A percentile compares a stretch with the other conserved stretches of the same genome.
Conservation (phyloP, 2,113 vertebrate species). For the Syngnathus scovelli region DNA sequence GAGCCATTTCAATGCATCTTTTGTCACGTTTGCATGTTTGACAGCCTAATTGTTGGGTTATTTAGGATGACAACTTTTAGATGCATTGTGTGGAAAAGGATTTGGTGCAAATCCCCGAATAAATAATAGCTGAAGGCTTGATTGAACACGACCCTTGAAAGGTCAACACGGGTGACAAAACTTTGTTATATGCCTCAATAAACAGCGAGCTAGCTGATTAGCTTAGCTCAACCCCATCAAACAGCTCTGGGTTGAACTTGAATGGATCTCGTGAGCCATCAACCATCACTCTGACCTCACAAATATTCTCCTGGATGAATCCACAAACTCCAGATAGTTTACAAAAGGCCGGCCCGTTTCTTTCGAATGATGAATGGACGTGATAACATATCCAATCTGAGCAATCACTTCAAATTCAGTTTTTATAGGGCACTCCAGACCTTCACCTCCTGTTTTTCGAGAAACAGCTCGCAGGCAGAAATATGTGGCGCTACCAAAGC, state of each 20-base stretch:
- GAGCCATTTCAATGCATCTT: not conserved
- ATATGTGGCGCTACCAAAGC: conserved; percentile 13
- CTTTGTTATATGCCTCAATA: no score
- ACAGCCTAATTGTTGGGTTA: not conserved
- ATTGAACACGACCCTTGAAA: not conserved
- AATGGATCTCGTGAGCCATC: no score
- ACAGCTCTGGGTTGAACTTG: no score
- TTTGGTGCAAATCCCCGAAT: not conserved
- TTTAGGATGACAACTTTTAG: not conserved
- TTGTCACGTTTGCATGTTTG: not conserved
- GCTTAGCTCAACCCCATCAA: not conserved
- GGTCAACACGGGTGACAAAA: not conserved
- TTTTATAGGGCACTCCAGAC: not conserved
- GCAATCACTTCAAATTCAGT: not conserved
- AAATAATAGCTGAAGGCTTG: not conserved
- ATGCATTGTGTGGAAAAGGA: not conserved
- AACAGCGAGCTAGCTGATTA: not conserved
- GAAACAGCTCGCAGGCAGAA: conserved; percentile 2
- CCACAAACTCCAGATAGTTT: not conserved
- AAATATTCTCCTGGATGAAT: not conserved
- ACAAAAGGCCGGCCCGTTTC: not conserved
- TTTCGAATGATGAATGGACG: not conserved
- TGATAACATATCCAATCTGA: not conserved
- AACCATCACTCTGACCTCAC: not conserved
- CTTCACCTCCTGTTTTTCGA: not conserved